A percentile compares a stretch with the other conserved stretches of the same genome.
phyloP scores from a whole-genome alignment of 2,888 invertebrate genomes.

The Spisula subtruncata region DNA sequence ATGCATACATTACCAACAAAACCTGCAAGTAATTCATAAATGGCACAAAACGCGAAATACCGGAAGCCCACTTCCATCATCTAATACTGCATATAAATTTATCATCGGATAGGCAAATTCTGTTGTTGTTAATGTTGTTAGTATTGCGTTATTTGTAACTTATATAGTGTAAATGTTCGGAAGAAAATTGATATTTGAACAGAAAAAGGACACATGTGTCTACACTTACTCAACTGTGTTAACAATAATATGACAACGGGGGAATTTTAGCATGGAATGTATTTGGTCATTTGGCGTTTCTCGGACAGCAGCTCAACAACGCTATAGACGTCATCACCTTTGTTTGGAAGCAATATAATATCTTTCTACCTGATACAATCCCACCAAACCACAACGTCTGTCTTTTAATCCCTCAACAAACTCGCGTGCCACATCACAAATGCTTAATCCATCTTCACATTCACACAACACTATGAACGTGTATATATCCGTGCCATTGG shows the following conservation, averaged over 20 bases:
- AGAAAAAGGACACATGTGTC: not conserved
- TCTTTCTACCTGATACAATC: conserved; percentile 80
- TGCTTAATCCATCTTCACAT: conserved; percentile 80
- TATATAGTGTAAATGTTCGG: not conserved
- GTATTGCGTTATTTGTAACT: not conserved
- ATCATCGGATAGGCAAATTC: not conserved
- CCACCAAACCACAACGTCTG: conserved; percentile 82
- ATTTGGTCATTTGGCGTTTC: conserved; percentile 17
- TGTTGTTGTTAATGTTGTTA: not conserved
- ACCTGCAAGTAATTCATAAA: too few relatives aligned
- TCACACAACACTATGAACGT: conserved; percentile 82
- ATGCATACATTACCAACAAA: too few relatives aligned
- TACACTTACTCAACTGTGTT: not conserved
- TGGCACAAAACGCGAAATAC: not conserved
- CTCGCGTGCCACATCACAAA: conserved; percentile 77
- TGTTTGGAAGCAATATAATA: conserved; percentile 75
- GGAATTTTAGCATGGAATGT: not conserved
- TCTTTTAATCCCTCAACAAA: conserved; percentile 81
- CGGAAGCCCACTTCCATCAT: not conserved
- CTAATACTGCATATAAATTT: not conserved
- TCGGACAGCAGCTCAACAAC: conserved; percentile 1
- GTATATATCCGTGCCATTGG: conserved; percentile 72
- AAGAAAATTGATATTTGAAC: not conserved
- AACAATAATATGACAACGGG: not conserved
- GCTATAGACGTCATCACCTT: not conserved